Evolutionary conservation across 1,140 invertebrate species (phyloP).

Genomic region (Bursaphelenchus mucronatus): DNA sequence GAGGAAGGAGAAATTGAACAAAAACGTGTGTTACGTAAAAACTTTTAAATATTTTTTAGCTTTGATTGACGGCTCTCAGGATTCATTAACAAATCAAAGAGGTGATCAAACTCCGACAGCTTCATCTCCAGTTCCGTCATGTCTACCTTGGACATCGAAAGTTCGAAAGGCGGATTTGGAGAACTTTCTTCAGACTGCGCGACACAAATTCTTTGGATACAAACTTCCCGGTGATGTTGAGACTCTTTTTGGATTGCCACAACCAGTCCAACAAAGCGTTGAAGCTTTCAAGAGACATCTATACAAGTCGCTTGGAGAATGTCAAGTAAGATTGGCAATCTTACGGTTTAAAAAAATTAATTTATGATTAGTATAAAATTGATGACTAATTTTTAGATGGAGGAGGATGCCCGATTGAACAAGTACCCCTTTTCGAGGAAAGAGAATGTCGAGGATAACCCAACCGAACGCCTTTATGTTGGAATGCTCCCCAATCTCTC

Average conservation of each 20-base stretch:
- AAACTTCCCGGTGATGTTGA: slow-evolving; percentile 44
- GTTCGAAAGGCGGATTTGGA: slow-evolving; percentile 48
- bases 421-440: slow-evolving; percentile 53
- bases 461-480: slow-evolving; percentile 46
- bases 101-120: slow-evolving; percentile 57
- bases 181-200: slow-evolving; percentile 45
- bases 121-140: slow-evolving; percentile 27
- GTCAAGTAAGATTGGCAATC: slow-evolving; percentile 43
- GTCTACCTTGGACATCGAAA: slow-evolving; percentile 55
- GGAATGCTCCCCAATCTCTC: slow-evolving; percentile 48
- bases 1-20: too few relatives aligned
- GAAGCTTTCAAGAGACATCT: slow-evolving; percentile 52
- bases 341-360: neutral
- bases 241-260: slow-evolving; percentile 53
- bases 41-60: too few relatives aligned
- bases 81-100: slow-evolving; percentile 8
- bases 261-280: slow-evolving; percentile 42
- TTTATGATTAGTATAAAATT: neutral
- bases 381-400: slow-evolving; percentile 35
- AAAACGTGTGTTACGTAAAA: too few relatives aligned
- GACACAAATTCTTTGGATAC: slow-evolving; percentile 54
- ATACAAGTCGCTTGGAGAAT: slow-evolving; percentile 50
- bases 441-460: slow-evolving; percentile 46
- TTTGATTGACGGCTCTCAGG: too few relatives aligned
- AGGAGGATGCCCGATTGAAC: slow-evolving; percentile 47